Conservation (phyloP, 2,113 vertebrate species). For the Vicugna pacos region DNA sequence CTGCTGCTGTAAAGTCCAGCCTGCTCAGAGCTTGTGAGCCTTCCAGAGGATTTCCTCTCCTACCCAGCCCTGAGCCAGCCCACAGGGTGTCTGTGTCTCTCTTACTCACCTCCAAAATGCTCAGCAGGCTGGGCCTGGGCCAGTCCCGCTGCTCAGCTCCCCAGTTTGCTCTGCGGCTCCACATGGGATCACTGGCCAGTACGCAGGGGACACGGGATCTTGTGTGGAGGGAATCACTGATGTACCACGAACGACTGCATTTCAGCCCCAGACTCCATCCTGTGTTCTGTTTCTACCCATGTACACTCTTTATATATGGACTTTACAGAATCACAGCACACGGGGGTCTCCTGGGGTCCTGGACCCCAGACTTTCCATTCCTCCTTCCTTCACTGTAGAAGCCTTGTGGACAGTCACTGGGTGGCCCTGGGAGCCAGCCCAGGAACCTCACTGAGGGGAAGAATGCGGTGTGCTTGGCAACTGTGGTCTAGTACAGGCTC, state of each 20-base stretch:
- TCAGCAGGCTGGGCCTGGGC: background rate
- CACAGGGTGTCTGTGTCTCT: background rate
- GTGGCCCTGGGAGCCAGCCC: background rate
- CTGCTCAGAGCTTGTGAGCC: background rate
- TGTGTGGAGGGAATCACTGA: background rate
- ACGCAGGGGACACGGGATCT: background rate
- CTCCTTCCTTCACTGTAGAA: background rate
- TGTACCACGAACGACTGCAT: background rate
- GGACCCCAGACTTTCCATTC: background rate
- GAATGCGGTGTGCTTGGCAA: background rate
- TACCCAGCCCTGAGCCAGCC: too few relatives aligned
- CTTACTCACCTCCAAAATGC: background rate
- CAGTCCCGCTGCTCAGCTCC: accelerated
- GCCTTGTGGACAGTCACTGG: background rate
- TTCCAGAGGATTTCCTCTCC: background rate
- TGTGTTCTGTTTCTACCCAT: background rate
- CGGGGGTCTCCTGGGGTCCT: background rate
- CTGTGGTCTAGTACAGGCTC: background rate
- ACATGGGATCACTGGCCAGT: background rate
- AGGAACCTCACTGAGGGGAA: background rate
- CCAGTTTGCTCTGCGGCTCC: background rate
- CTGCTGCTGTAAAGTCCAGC: background rate
- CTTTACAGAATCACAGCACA: too few relatives aligned
- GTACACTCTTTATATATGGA: accelerated
- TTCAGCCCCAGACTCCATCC: background rate